Evolutionary conservation across 2,888 invertebrate species (phyloP).

Genomic region (Atrina japonica): DNA sequence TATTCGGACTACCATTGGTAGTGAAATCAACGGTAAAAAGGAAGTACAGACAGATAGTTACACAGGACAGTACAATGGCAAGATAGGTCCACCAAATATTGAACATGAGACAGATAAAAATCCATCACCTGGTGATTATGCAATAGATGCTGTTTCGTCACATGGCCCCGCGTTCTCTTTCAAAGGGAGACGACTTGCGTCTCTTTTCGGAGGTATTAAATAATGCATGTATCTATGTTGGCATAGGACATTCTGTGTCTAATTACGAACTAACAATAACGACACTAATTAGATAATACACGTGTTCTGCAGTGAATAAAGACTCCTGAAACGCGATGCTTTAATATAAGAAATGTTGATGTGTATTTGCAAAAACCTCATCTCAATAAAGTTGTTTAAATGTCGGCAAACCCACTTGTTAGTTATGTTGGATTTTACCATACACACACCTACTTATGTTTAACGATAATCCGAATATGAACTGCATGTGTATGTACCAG

Average conservation of each 20-base stretch:
- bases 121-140: slow-evolving; percentile 51
- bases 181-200: slow-evolving; percentile 38
- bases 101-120: slow-evolving; percentile 32
- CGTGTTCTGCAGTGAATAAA: too few species aligned
- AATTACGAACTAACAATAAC: too few species aligned
- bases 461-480: too few species aligned
- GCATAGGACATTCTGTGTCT: not conserved
- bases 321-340: too few species aligned
- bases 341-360: too few species aligned
- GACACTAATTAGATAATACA: too few species aligned
- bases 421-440: too few species aligned
- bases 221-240: not conserved
- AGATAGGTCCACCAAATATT: slow-evolving; percentile 28
- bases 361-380: too few species aligned
- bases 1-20: slow-evolving; percentile 48
- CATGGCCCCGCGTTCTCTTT: slow-evolving; percentile 27
- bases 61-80: slow-evolving; percentile 23
- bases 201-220: slow-evolving; percentile 38
- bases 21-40: slow-evolving; percentile 35
- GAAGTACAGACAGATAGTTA: slow-evolving; percentile 3
- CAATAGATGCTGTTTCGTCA: slow-evolving; percentile 6
- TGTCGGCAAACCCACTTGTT: too few species aligned
- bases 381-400: too few species aligned
- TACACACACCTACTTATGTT: too few species aligned
- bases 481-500: too few species aligned